Conservation (phyloP, 2,888 invertebrate genomes). For the Dysmachus trigonus region DNA sequence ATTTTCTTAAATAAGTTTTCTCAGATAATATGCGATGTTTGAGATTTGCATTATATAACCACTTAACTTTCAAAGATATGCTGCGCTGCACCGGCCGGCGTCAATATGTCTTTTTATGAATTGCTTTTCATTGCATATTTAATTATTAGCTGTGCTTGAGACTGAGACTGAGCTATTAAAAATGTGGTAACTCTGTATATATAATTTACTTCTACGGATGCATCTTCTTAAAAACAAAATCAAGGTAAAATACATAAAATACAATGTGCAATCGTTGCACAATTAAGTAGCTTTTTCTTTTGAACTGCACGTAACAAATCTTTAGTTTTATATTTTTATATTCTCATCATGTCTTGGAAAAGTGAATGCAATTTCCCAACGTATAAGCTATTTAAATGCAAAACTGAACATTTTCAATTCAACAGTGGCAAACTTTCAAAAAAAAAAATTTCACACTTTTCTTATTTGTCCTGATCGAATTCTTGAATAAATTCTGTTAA, state of each 20-base stretch:
- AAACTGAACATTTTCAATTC: neutral
- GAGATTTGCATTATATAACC: too few species aligned
- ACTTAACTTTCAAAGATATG: neutral
- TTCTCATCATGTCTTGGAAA: neutral
- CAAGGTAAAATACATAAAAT: neutral
- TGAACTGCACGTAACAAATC: neutral
- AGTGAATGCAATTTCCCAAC: neutral
- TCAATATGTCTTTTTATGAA: neutral
- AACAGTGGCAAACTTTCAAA: neutral
- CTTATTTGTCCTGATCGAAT: neutral
- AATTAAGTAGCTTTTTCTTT: neutral
- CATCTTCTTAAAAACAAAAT: neutral
- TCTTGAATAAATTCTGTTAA: neutral
- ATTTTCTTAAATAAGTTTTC: neutral
- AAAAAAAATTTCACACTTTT: neutral
- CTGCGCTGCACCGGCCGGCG: neutral
- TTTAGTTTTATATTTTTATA: neutral
- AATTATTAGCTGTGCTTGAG: neutral
- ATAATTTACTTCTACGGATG: too few species aligned
- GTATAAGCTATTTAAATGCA: neutral
- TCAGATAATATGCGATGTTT: neutral
- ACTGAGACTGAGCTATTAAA: neutral
- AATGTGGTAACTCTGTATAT: too few species aligned
- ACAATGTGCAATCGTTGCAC: neutral
- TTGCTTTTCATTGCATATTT: neutral